Evolutionary conservation across 1,140 invertebrate genomes (phyloP).

Genomic region (Drosophila ogumai): DNA sequence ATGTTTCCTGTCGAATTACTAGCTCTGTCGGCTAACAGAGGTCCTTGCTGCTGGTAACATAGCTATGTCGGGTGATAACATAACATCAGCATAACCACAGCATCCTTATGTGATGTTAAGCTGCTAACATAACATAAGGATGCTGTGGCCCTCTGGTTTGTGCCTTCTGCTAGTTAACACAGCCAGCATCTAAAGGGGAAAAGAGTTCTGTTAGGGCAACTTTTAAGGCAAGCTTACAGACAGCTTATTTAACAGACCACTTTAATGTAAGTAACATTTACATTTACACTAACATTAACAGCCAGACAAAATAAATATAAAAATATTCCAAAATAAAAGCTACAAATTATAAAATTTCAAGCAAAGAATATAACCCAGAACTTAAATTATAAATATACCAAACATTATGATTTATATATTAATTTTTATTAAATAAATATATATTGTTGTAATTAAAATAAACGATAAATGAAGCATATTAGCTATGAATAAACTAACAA

Average conservation of each 20-base stretch:
- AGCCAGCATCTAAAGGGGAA: neutral
- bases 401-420: neutral
- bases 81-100: neutral
- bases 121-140: neutral
- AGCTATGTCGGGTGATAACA: neutral
- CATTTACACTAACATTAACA: too few relatives aligned
- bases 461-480: neutral
- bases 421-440: neutral
- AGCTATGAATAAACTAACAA: neutral
- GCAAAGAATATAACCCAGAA: neutral
- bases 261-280: too few relatives aligned
- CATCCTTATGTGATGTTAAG: too few relatives aligned
- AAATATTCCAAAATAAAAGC: neutral
- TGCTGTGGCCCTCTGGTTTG: neutral
- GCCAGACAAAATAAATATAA: neutral
- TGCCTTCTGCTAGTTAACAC: neutral
- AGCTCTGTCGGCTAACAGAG: neutral
- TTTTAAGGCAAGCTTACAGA: neutral
- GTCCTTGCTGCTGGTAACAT: constrained; percentile 4
- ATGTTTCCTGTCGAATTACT: neutral
- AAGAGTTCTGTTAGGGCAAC: neutral
- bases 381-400: too few relatives aligned
- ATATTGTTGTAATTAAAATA: neutral
- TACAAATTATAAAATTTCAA: neutral
- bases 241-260: neutral